Conservation (phyloP, 2,797 vertebrate species). For the Carapus acus region DNA sequence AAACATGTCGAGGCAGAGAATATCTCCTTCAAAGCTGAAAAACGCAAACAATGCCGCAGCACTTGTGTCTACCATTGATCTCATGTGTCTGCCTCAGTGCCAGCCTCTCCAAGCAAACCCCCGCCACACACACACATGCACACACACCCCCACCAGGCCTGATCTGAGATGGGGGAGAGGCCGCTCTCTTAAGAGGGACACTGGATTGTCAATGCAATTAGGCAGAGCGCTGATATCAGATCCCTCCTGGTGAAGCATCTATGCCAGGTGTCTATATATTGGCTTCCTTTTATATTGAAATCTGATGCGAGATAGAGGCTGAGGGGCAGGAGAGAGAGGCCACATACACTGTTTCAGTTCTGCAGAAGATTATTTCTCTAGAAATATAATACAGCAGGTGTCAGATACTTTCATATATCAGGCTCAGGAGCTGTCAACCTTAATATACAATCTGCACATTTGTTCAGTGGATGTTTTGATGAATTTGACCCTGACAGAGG, state of each 20-base stretch:
- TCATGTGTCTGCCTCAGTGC: slow-evolving; percentile 16
- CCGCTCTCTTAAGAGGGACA: slow-evolving; percentile 2
- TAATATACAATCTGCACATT: not conserved
- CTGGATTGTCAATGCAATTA: too few species aligned
- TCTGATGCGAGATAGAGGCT: not conserved
- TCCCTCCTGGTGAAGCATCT: too few species aligned
- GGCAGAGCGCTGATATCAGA: too few species aligned
- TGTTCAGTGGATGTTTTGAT: not conserved
- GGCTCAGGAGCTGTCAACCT: not conserved
- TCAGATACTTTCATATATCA: not conserved
- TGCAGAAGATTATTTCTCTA: not conserved
- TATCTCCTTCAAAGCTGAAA: not conserved
- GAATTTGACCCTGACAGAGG: not conserved
- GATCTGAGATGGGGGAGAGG: too few species aligned
- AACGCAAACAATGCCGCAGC: not conserved
- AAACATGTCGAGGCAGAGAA: not conserved
- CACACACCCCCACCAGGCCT: too few species aligned
- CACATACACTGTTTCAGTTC: too few species aligned
- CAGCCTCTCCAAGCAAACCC: not conserved
- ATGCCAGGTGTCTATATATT: too few species aligned
- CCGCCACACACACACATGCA: too few species aligned
- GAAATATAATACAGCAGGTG: too few species aligned
- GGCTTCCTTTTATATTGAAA: not conserved
- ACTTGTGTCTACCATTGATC: too few species aligned
- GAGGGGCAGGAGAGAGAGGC: not conserved